These are phyloP conservation scores for Drosophila tani DNA, from an alignment of 1,140 invertebrate species.

Conservation along the genomic window DNA sequence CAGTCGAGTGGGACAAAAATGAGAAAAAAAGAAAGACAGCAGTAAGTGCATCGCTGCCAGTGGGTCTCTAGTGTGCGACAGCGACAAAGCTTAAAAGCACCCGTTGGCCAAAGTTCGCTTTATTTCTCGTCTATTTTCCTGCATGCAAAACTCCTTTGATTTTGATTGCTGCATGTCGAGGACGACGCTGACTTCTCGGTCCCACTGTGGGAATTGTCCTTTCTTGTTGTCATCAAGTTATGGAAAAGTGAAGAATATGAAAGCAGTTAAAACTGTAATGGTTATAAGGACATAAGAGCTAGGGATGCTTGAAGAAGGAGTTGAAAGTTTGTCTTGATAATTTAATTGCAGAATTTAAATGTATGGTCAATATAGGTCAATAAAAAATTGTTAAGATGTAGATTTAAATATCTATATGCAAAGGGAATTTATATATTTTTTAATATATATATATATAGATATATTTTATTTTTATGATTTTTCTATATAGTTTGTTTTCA, in stretches of 20 bases:
- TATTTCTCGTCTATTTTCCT: not conserved
- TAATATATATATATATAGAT: too few relatives aligned
- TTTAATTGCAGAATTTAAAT: not conserved
- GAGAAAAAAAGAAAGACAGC: not conserved
- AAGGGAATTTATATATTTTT: too few relatives aligned
- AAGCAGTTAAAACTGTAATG: constrained; percentile 1
- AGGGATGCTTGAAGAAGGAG: not conserved
- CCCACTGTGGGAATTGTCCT: constrained; percentile 39
- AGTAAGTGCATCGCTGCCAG: constrained; percentile 48
- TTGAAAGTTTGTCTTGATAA: too few relatives aligned
- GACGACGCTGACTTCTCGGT: constrained; percentile 14
- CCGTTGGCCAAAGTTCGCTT: constrained; percentile 16
- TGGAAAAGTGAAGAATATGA: constrained; percentile 7
- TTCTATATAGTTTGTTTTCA: too few relatives aligned
- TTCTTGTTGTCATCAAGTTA: constrained; percentile 40
- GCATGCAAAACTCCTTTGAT: constrained; percentile 54
- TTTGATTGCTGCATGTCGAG: constrained; percentile 49
- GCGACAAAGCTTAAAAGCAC: constrained; percentile 71
- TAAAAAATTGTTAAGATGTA: not conserved
- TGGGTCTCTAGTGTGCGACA: constrained; percentile 56
- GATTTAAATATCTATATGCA: too few relatives aligned
- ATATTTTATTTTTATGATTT: too few relatives aligned
- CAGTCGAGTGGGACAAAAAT: constrained; percentile 25
- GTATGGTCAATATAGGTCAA: not conserved
- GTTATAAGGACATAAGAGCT: not conserved